Evolutionary conservation across 2,888 invertebrate species (phyloP).

Genomic region (Mystacides longicornis): DNA sequence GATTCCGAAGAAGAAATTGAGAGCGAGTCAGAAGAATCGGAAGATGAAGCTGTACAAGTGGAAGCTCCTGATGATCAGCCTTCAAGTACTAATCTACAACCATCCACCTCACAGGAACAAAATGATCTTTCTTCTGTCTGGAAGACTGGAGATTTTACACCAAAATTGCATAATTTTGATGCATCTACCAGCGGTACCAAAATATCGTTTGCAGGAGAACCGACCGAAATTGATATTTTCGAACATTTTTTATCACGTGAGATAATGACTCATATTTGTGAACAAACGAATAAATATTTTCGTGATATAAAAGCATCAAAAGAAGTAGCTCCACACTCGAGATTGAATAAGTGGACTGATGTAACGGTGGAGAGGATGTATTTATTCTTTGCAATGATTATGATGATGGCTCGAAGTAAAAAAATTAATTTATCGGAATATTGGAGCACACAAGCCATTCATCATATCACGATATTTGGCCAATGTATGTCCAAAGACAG

Average conservation of each 20-base stretch:
- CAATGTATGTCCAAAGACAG: not conserved
- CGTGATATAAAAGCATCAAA: not conserved
- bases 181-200: not conserved
- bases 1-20: no score
- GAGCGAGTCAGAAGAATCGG: no score
- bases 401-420: conserved; percentile 1
- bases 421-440: not conserved
- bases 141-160: not conserved
- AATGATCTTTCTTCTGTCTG: not conserved
- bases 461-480: not conserved
- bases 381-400: not conserved
- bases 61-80: no score
- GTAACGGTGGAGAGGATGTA: not conserved
- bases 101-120: no score
- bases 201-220: not conserved
- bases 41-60: no score
- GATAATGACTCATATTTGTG: not conserved
- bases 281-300: not conserved
- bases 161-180: not conserved
- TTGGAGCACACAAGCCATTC: not conserved
- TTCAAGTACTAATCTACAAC: no score
- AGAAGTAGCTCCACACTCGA: not conserved
- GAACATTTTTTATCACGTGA: not conserved
- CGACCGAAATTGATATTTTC: not conserved
- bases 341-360: not conserved